Conservation (phyloP, 2,888 invertebrate genomes). For the Steromphala cineraria region DNA sequence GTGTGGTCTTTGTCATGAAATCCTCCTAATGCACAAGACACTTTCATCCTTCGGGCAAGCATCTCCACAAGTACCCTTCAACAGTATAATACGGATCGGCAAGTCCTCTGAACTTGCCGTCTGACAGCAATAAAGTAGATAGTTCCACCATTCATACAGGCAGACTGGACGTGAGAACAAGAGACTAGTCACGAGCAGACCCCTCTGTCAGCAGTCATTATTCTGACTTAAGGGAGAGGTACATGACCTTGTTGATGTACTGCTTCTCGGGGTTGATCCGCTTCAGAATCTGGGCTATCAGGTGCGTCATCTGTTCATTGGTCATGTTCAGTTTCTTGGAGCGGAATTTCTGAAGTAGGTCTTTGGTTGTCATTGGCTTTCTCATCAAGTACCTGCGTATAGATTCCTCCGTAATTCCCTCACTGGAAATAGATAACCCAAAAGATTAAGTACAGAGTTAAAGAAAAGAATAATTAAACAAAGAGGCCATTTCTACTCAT, state of each 20-base stretch:
- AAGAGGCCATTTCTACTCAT: no score
- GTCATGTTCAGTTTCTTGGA: constrained; percentile 93
- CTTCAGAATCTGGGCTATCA: constrained; percentile 95
- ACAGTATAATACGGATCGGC: no score
- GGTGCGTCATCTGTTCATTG: constrained; percentile 92
- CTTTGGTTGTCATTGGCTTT: constrained; percentile 98
- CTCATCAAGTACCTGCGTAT: constrained; percentile 94
- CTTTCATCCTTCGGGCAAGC: no score
- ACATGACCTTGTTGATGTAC: constrained; percentile 94
- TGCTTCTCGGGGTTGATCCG: constrained; percentile 94
- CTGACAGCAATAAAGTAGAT: no score
- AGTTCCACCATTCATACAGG: no score
- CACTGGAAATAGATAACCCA: constrained; percentile 46
- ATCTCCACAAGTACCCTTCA: no score
- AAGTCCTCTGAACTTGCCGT: no score
- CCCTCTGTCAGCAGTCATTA: background rate
- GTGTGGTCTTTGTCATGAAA: no score
- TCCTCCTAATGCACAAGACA: no score
- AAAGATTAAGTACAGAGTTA: background rate
- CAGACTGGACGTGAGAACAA: no score
- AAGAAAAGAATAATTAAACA: no score
- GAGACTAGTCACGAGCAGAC: no score
- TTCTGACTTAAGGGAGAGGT: background rate
- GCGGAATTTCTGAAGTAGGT: constrained; percentile 95
- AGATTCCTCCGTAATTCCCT: constrained; percentile 90